Percentiles rank a stretch among this genome's conserved stretches.
These are phyloP conservation scores for Petromus typicus DNA, from an alignment of 2,113 vertebrate species.

Conservation along the genomic window DNA sequence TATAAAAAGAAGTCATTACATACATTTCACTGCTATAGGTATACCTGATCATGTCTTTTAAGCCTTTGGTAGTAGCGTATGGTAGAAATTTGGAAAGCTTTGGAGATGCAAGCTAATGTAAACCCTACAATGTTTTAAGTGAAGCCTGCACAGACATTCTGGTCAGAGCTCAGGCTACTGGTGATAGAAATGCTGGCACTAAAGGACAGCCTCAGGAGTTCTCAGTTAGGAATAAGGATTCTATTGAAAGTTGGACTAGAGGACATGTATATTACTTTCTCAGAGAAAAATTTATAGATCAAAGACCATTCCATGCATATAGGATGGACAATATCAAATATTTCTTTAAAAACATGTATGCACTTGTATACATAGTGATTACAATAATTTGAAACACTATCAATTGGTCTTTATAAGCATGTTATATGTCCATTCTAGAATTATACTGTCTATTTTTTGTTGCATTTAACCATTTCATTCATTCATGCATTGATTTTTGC, in stretches of 20 bases:
- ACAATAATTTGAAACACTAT: neutral
- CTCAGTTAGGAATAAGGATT: neutral
- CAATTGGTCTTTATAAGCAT: neutral
- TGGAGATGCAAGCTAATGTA: neutral
- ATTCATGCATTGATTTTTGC: neutral
- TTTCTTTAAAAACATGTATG: neutral
- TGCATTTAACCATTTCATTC: neutral
- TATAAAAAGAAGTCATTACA: neutral
- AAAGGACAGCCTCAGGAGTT: neutral
- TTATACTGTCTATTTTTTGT: neutral
- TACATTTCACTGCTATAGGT: neutral
- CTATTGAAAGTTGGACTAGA: neutral
- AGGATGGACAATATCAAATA: neutral
- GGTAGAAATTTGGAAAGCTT: neutral
- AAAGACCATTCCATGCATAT: neutral
- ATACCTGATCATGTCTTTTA: neutral
- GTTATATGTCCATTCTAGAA: neutral
- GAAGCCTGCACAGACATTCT: neutral
- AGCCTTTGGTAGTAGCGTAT: neutral
- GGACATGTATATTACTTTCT: neutral
- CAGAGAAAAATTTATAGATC: neutral
- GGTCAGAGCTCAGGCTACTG: neutral
- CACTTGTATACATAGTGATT: neutral
- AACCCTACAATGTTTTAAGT: neutral
- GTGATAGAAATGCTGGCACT: neutral